Base-by-base conservation (phyloP, 2,888 invertebrate genomes). In the Leptarthrus brevirostris region DNA sequence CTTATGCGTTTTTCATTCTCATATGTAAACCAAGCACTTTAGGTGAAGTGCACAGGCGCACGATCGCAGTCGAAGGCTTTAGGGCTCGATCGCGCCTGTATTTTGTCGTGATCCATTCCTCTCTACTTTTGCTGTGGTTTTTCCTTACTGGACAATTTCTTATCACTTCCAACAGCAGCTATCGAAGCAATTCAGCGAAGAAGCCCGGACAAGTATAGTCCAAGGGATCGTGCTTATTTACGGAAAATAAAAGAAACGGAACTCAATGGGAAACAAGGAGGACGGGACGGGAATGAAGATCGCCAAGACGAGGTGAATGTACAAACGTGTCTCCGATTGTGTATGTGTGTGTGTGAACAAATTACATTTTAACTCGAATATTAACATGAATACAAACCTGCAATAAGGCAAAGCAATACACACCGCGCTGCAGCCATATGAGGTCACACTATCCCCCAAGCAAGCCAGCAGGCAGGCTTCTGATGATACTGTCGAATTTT, bases 161-260 rank as follows among this genome's bases (percentile, higher is more conserved):
- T 61, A 61, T 61, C 61, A 30, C n/a, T 30, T n/a, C n/a, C 12
- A 47, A 47, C 22, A 6, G n/a, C 53, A 44, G 44, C 4, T 2
- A 53, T 53, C 20, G 53, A n/a, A 53, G 20, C 18, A 40, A 61
- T 61, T 20, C 40, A 40, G 6, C 22, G 20, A 61, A 22, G 61
- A 61, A 61, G 61, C 20, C 40, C 24, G 22, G 34, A 18, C 22
- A 40, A 40, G 61, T 18, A 14, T 12, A 40, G 61, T 16, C 61
- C 18, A 40, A n/a, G 61, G 61, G 61, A 40, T 36, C 61, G 40
- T 40, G 24, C 61, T 61, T 61, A 61, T 61, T 61, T 61, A 36
- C 24, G 20, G 44, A 20, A 40, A 18, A 61, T 22, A 61, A 61
- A 18, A 61, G 2, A 34, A 22, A 40, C 2, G 1, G 30, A 30